A percentile compares a stretch with the other conserved stretches of the same genome.
phyloP scores from a whole-genome alignment of 1,140 invertebrate species.

The Yoshiicerus persimilis region DNA sequence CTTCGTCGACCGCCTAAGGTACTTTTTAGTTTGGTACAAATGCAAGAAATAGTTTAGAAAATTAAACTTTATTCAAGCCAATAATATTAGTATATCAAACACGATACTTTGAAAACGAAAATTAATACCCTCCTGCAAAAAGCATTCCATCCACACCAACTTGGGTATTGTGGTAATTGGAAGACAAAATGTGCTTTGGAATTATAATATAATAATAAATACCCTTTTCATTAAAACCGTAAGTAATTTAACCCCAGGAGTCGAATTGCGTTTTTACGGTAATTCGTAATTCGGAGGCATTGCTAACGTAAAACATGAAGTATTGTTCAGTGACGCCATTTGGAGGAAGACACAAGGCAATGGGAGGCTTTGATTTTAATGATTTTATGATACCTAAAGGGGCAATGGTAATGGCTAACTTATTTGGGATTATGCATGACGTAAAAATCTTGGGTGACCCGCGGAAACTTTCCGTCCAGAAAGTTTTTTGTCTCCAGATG shows the following conservation, averaged over 20 bases:
- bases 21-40: neutral
- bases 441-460: conserved; percentile 55
- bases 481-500: conserved; percentile 53
- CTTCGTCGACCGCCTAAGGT: neutral
- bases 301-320: conserved; percentile 71
- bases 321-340: conserved; percentile 76
- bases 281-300: conserved; percentile 76
- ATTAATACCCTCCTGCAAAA: no score
- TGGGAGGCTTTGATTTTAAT: conserved; percentile 66
- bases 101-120: no score
- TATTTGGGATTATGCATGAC: conserved; percentile 55
- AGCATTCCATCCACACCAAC: no score
- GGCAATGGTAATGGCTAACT: conserved; percentile 53
- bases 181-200: no score
- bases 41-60: neutral
- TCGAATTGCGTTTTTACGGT: no score
- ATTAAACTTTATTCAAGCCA: neutral
- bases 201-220: no score
- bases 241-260: no score
- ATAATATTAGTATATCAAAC: no score
- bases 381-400: conserved; percentile 61
- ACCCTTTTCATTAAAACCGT: no score
- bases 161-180: no score
- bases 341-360: conserved; percentile 73
- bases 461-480: conserved; percentile 55